Conservation (phyloP, 2,113 vertebrate genomes). For the Otis tarda region DNA sequence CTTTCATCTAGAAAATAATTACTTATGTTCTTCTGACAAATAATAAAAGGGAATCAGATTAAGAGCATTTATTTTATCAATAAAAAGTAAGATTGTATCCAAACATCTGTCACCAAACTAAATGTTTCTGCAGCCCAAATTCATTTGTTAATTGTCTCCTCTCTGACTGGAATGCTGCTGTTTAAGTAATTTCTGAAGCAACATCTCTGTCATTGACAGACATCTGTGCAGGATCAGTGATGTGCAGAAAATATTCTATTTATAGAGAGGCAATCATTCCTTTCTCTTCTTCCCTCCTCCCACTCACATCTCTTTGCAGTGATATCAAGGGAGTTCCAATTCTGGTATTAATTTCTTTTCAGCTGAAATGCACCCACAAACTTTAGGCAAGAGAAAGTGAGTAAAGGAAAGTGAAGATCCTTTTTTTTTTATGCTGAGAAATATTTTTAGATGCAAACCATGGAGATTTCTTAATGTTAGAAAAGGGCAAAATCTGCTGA, state of each 20-base stretch:
- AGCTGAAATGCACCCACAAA: slow-evolving; percentile 1
- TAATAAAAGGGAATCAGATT: slow-evolving; percentile 26
- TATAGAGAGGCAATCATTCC: slow-evolving; percentile 7
- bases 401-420: not conserved
- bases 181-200: slow-evolving; percentile 40
- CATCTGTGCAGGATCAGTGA: slow-evolving; percentile 41
- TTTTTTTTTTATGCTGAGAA: not conserved
- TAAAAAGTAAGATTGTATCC: slow-evolving; percentile 32
- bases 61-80: slow-evolving; percentile 33
- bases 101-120: slow-evolving; percentile 47
- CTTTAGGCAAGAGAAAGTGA: not conserved
- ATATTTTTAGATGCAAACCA: not conserved
- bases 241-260: slow-evolving; percentile 44
- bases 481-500: not conserved
- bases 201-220: slow-evolving; percentile 40
- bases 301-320: not conserved
- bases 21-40: not conserved
- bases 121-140: slow-evolving; percentile 35
- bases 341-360: not conserved
- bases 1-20: slow-evolving; percentile 6
- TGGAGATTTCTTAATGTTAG: not conserved
- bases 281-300: not conserved
- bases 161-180: slow-evolving; percentile 44
- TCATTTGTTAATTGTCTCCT: slow-evolving; percentile 42
- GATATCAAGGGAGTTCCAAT: slow-evolving; percentile 8